Percentiles rank a stretch among this genome's conserved stretches.
These are phyloP conservation scores for Scolopax bukidnonensis DNA, from an alignment of 2,797 vertebrate genomes.

Conservation along the genomic window DNA sequence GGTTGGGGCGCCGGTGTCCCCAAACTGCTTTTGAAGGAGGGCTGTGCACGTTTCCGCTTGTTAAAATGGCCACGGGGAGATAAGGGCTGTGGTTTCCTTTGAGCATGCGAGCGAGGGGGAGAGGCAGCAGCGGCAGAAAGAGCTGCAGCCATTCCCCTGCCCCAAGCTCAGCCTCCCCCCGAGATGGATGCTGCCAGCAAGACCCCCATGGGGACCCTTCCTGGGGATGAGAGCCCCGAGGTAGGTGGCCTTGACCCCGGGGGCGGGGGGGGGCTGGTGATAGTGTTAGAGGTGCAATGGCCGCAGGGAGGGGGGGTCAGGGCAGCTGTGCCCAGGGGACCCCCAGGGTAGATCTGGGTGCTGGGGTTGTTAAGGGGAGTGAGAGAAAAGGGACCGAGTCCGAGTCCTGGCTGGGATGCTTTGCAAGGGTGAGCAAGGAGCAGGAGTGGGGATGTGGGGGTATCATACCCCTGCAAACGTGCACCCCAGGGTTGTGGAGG, in stretches of 20 bases:
- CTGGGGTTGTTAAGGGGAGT: neutral
- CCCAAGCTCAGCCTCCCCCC: fast-evolving
- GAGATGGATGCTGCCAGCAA: neutral
- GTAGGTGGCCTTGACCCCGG: neutral
- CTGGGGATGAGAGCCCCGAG: neutral
- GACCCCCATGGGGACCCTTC: neutral
- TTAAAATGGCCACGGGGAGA: conserved; percentile 11
- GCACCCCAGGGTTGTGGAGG: neutral
- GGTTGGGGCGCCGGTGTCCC: neutral
- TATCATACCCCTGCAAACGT: fast-evolving
- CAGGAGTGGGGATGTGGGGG: no score
- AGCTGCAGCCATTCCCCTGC: neutral
- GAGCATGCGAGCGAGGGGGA: neutral
- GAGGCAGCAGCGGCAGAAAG: neutral
- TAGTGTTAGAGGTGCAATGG: neutral
- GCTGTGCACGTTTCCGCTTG: neutral
- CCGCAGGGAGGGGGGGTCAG: fast-evolving
- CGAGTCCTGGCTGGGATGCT: fast-evolving
- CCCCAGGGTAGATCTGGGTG: neutral
- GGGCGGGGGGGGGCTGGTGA: no score
- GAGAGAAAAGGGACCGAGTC: fast-evolving
- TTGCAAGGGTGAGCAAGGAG: fast-evolving
- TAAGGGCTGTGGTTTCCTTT: conserved; percentile 70
- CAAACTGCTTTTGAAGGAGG: neutral
- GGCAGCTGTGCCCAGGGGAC: fast-evolving